Percentiles rank a stretch among this genome's conserved stretches.
These are phyloP conservation scores for Salminus brasiliensis DNA, from an alignment of 2,113 vertebrate genomes.

Conservation along the genomic window DNA sequence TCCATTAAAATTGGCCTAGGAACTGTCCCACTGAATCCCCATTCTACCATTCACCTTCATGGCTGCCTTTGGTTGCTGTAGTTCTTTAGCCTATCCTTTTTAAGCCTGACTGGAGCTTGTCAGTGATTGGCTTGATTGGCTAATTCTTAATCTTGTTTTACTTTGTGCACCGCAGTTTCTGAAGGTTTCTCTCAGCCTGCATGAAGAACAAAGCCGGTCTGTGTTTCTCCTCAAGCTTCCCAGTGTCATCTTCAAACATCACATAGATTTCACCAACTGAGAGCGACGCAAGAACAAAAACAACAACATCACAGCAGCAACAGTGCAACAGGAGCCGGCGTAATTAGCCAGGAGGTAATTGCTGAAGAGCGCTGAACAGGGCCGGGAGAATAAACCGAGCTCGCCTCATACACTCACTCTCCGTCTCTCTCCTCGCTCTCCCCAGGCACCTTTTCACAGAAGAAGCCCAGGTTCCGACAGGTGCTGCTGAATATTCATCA, in stretches of 20 bases:
- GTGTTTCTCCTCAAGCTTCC: neutral
- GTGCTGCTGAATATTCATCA: constrained; percentile 79
- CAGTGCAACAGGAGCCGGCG: neutral
- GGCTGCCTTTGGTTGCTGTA: no score
- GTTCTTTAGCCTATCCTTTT: no score
- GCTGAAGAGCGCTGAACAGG: neutral
- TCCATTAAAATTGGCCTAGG: no score
- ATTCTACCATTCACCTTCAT: no score
- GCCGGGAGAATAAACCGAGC: neutral
- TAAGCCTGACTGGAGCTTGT: no score
- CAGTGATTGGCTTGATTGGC: no score
- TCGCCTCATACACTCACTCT: neutral
- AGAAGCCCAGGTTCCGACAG: constrained; percentile 64
- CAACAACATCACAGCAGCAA: neutral
- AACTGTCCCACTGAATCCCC: no score
- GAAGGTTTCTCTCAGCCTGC: neutral
- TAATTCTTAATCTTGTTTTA: neutral
- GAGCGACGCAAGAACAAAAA: neutral
- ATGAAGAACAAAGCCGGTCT: neutral
- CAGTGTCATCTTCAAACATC: no score
- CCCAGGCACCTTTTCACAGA: constrained; percentile 55
- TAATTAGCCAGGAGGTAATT: constrained; percentile 30
- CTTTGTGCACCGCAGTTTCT: neutral
- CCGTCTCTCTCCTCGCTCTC: no score
- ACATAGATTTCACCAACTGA: neutral